phyloP scores from a whole-genome alignment of 2,797 vertebrate species.

The Graptemys geographica region DNA sequence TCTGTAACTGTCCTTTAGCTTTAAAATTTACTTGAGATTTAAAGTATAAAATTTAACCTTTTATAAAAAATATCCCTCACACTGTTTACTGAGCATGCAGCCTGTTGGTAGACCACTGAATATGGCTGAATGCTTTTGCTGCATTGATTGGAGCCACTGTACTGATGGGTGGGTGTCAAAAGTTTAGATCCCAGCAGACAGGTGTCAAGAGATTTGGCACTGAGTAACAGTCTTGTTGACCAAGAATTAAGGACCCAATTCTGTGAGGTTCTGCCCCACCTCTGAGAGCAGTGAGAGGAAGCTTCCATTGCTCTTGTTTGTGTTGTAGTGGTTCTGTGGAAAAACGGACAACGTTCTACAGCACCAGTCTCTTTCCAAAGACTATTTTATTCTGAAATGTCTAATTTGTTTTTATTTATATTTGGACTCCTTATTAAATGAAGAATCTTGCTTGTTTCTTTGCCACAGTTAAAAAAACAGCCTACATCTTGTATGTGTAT shows the following conservation, averaged over 20 bases:
- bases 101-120: not conserved
- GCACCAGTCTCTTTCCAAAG: too few species aligned
- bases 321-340: not conserved
- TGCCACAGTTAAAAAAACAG: not conserved
- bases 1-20: not conserved
- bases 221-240: too few species aligned
- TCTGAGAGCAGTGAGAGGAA: not conserved
- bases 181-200: not conserved
- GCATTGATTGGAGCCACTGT: rapidly evolving
- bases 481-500: not conserved
- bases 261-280: not conserved
- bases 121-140: not conserved
- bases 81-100: not conserved
- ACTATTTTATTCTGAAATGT: not conserved
- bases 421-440: not conserved
- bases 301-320: not conserved
- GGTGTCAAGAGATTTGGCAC: not conserved
- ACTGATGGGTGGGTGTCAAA: not conserved
- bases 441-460: not conserved
- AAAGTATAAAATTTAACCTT: not conserved
- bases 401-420: not conserved
- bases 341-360: not conserved
- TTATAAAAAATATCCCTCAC: not conserved
- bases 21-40: not conserved
- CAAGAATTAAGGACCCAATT: not conserved